A percentile compares a stretch with the other conserved stretches of the same genome.
Conservation (phyloP, 2,888 invertebrate species). For the Dione vanillae region DNA sequence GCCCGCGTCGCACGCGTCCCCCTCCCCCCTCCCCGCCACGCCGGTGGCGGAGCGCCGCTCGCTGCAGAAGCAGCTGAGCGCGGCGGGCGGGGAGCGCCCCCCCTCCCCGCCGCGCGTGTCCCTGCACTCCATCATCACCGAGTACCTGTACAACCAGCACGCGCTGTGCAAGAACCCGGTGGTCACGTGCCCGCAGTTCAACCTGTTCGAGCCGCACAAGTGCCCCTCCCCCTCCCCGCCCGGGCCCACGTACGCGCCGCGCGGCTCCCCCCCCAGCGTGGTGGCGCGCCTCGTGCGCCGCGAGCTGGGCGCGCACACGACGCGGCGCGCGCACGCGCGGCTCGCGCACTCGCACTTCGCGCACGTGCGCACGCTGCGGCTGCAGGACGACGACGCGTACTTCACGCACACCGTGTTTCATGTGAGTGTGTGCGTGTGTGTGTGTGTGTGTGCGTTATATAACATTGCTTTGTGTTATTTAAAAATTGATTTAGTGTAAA, state of each 20-base stretch:
- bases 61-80: constrained; percentile 78
- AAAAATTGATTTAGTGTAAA: too few relatives aligned
- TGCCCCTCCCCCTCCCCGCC: constrained; percentile 89
- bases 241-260: constrained; percentile 83
- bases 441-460: too few relatives aligned
- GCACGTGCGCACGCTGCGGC: constrained; percentile 70
- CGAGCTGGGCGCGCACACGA: constrained; percentile 75
- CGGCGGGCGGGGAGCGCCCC: constrained; percentile 64
- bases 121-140: constrained; percentile 96
- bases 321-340: constrained; percentile 62
- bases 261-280: constrained; percentile 88
- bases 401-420: constrained; percentile 90
- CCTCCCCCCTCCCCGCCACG: constrained; percentile 41
- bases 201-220: constrained; percentile 96
- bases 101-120: constrained; percentile 84
- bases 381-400: constrained; percentile 86
- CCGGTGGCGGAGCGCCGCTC: constrained; percentile 69
- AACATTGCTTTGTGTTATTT: too few relatives aligned
- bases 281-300: constrained; percentile 94
- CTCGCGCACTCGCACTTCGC: constrained; percentile 78
- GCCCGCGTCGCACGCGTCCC: constrained; percentile 46
- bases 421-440: too few relatives aligned
- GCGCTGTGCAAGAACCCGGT: constrained; percentile 99
- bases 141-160: constrained; percentile 98
- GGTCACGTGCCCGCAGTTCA: constrained; percentile 98